These are phyloP conservation scores for Macaca mulatta DNA, from an alignment of 2,113 vertebrate genomes.

Conservation along the genomic window DNA sequence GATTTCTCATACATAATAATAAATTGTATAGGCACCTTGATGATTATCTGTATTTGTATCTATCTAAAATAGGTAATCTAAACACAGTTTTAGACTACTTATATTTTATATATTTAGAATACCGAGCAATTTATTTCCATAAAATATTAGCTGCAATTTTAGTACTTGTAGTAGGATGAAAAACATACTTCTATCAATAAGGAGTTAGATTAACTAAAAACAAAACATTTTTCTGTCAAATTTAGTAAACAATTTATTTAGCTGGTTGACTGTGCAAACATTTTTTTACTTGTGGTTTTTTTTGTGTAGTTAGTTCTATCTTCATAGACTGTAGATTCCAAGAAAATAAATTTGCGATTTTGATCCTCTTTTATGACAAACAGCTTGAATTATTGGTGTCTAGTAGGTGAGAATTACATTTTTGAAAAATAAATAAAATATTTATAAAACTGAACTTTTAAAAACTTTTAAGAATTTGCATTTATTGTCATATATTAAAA, in stretches of 20 bases:
- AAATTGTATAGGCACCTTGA: background rate
- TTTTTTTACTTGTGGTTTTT: background rate
- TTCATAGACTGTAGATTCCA: background rate
- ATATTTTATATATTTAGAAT: background rate
- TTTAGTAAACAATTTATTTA: background rate
- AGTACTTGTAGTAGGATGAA: background rate
- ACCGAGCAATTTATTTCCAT: background rate
- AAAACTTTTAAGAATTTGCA: background rate
- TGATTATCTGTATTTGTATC: background rate
- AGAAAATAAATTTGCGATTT: background rate
- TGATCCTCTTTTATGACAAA: background rate
- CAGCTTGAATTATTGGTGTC: background rate
- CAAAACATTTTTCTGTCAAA: background rate
- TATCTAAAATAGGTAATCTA: background rate
- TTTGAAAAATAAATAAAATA: background rate
- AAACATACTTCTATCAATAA: background rate
- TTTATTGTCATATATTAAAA: background rate
- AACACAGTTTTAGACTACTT: background rate
- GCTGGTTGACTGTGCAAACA: background rate
- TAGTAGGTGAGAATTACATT: background rate
- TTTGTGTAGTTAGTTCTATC: background rate
- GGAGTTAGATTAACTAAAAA: background rate
- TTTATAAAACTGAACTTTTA: background rate
- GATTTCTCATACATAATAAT: background rate
- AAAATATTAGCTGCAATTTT: background rate